Conservation (phyloP, 2,888 invertebrate species). For the Polylopha cassiicola region DNA sequence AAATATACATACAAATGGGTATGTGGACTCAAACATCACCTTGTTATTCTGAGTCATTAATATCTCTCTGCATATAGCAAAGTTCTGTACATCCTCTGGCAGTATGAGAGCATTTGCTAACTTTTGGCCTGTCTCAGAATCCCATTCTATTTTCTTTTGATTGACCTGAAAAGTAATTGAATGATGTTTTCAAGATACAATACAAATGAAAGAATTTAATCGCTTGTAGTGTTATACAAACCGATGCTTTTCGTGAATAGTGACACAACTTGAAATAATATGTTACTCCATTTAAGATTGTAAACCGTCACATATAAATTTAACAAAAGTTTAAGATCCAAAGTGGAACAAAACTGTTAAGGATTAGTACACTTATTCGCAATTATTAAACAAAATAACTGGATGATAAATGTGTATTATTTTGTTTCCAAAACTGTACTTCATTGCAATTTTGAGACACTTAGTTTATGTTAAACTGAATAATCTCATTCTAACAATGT, state of each 20-base stretch:
- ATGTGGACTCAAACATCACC: conserved; percentile 74
- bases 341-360: too few species aligned
- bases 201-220: too few species aligned
- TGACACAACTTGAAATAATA: too few species aligned
- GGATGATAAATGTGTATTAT: background rate
- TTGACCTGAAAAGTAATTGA: conserved; percentile 68
- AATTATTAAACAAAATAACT: conserved; percentile 1
- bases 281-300: too few species aligned
- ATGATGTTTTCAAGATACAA: background rate
- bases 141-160: conserved; percentile 80
- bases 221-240: too few species aligned
- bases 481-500: too few species aligned
- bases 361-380: too few species aligned
- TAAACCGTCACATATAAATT: too few species aligned
- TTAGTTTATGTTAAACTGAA: too few species aligned
- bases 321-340: too few species aligned
- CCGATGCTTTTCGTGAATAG: too few species aligned
- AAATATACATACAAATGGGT: conserved; percentile 67
- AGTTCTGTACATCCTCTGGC: conserved; percentile 87
- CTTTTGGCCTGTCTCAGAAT: conserved; percentile 77
- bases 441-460: too few species aligned
- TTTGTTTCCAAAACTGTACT: conserved; percentile 1
- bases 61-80: conserved; percentile 87
- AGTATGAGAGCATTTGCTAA: conserved; percentile 82
- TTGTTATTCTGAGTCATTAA: conserved; percentile 78